A percentile compares a stretch with the other conserved stretches of the same genome.
phyloP scores from a whole-genome alignment of 1,140 invertebrate species.

The Cotesia glomerata region DNA sequence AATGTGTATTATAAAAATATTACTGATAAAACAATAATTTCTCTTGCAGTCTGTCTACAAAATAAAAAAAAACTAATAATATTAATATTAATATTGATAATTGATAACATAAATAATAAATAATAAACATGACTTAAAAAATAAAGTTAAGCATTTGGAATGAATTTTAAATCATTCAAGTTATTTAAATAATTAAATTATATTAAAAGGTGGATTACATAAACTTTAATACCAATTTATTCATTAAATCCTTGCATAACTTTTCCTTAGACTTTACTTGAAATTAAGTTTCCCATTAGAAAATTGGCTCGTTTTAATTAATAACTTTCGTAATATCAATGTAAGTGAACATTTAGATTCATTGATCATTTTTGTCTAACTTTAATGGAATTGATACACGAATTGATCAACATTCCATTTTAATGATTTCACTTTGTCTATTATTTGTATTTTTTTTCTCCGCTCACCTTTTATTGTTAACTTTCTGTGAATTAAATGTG shows the following conservation, averaged over 20 bases:
- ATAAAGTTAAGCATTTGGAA: background rate
- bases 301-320: background rate
- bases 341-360: constrained; percentile 23
- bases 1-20: constrained; percentile 12
- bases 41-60: background rate
- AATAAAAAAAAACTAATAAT: background rate
- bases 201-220: background rate
- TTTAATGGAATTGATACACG: constrained; percentile 59
- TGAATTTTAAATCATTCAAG: too few species aligned
- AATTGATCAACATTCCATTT: constrained; percentile 35
- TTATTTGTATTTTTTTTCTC: background rate
- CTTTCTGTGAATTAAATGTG: background rate
- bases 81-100: background rate
- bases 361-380: constrained; percentile 35
- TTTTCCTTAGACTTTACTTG: background rate
- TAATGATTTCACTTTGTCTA: background rate
- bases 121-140: background rate
- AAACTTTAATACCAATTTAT: background rate
- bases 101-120: background rate
- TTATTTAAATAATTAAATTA: too few species aligned
- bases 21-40: background rate
- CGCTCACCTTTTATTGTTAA: too few species aligned
- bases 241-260: background rate
- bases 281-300: background rate
- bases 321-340: too few species aligned